Evolutionary conservation across 2,113 vertebrate species (phyloP).

Genomic region (Pyxicephalus adspersus): DNA sequence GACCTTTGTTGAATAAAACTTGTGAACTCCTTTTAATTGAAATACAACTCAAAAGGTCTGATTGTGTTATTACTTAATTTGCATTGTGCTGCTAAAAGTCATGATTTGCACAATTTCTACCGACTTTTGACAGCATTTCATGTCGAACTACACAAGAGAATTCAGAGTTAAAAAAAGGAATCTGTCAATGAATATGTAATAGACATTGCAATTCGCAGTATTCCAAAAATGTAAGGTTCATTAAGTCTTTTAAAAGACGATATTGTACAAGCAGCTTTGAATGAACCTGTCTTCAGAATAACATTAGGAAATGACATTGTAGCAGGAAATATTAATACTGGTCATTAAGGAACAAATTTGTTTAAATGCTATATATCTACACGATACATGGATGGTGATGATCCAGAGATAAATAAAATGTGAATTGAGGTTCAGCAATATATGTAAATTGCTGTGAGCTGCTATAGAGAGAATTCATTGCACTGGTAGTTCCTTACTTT

Average conservation of each 20-base stretch:
- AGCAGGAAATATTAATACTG: slow-evolving; percentile 77
- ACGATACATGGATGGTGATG: slow-evolving; percentile 66
- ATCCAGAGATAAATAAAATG: slow-evolving; percentile 76
- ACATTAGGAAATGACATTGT: slow-evolving; percentile 79
- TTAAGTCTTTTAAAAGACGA: slow-evolving; percentile 80
- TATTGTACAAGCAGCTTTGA: slow-evolving; percentile 75
- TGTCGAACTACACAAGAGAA: slow-evolving; percentile 78
- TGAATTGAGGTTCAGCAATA: slow-evolving; percentile 75
- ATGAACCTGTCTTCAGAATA: slow-evolving; percentile 76
- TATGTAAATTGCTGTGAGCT: slow-evolving; percentile 78
- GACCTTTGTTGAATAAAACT: no score
- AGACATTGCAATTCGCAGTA: slow-evolving; percentile 78
- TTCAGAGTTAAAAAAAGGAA: slow-evolving; percentile 77
- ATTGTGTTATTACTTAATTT: slow-evolving; percentile 65
- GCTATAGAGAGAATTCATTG: slow-evolving; percentile 79
- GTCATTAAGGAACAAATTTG: slow-evolving; percentile 79
- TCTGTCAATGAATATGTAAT: slow-evolving; percentile 83
- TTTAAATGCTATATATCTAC: slow-evolving; percentile 75
- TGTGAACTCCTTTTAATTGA: background rate
- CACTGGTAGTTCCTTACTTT: slow-evolving; percentile 73
- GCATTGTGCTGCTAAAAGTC: slow-evolving; percentile 79
- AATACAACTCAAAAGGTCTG: background rate
- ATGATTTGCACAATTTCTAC: slow-evolving; percentile 79
- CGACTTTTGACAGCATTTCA: slow-evolving; percentile 84
- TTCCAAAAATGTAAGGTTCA: slow-evolving; percentile 84